Base-by-base conservation (phyloP, 2,113 vertebrate genomes). In the Megaptera novaeangliae region DNA sequence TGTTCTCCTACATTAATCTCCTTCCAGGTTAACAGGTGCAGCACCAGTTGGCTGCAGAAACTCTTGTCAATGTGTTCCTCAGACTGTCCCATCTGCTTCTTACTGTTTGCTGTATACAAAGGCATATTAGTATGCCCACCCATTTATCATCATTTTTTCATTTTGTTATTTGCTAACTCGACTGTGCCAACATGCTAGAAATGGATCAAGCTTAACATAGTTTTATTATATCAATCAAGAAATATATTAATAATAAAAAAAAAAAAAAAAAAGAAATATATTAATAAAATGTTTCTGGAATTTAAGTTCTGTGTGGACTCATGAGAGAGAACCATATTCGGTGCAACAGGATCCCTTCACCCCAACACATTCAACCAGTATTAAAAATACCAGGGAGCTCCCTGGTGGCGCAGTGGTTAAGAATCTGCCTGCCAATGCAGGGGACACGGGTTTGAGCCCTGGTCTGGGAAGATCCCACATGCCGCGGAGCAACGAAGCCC, bases 11-110 rank as follows among this genome's bases (percentile, higher is more conserved):
- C 12, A 82, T 85, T 84, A 91, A 91, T 83, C 46, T 95, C 69
- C 55, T 86, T 77, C 41, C 27, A 95, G 61, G 81, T 95, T 94
- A 95, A 94, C 49, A 95, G 59, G 36, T 77, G 15, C 7, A 91
- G n/a, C n/a, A 91, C 80, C 82, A 87, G 71, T 78, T 95, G 88
- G 52, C 57, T 91, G 15, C n/a, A 86, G 39, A 41, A 97, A 59
- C 46, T 82, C 88, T 83, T 49, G 20, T 94, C 71, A 78, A 27
- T 52, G 61, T 7, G 0, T 66, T 85, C 46, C 61, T 95, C 44
- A 94, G 46, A 96, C 39, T 66, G 55, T 49, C 64, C 59, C 66
- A 83, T 89, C 34, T 34, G 49, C 63, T 96, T 87, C 55, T 41
- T 55, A 44, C 34, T 93, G 39, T 69, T 71, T 94, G 77, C 36